These are phyloP conservation scores for Drosophila paulistorum DNA, from an alignment of 1,140 invertebrate species.

Conservation along the genomic window DNA sequence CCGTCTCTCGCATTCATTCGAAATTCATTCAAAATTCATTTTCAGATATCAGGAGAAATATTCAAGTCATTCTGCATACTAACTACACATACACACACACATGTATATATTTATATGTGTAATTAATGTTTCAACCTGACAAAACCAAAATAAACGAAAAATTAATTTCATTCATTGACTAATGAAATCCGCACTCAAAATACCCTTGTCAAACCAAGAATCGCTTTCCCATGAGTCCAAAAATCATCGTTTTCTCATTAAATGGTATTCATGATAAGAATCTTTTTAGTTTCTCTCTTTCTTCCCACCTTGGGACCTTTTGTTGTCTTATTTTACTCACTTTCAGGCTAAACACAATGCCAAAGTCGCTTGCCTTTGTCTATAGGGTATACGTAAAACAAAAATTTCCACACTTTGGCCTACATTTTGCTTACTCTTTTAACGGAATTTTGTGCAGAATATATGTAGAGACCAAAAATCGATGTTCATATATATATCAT, in stretches of 20 bases:
- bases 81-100: neutral
- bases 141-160: neutral
- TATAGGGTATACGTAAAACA: too few relatives aligned
- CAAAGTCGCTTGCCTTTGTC: too few relatives aligned
- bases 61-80: neutral
- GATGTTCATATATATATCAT: neutral
- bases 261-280: too few relatives aligned
- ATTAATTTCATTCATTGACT: neutral
- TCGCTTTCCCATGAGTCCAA: too few relatives aligned
- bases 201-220: neutral
- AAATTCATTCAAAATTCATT: conserved; percentile 4
- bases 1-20: neutral
- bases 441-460: conserved; percentile 1
- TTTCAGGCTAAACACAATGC: too few relatives aligned
- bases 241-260: too few relatives aligned
- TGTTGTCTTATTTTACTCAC: too few relatives aligned
- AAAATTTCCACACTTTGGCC: neutral
- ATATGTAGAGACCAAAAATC: neutral
- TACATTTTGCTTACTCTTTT: conserved; percentile 1
- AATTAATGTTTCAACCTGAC: conserved; percentile 1
- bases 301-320: too few relatives aligned
- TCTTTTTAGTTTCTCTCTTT: too few relatives aligned
- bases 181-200: neutral
- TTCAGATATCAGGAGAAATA: neutral
- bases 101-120: neutral